A percentile compares a stretch with the other conserved stretches of the same genome.
Conservation (phyloP, 2,113 vertebrate species). For the Corythornis vintsioides region DNA sequence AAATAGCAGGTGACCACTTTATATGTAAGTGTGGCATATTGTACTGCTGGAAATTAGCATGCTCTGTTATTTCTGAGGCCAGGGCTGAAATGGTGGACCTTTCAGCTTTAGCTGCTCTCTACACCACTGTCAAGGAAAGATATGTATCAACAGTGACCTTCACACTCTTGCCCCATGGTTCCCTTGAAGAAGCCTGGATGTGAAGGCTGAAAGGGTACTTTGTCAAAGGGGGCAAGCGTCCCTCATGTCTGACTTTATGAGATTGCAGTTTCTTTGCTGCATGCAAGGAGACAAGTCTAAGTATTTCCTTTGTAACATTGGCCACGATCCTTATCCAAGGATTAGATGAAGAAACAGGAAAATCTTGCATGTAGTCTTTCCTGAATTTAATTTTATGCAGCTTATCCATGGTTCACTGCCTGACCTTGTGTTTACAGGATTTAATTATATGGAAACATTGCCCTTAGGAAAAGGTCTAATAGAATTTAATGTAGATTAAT, state of each 20-base stretch:
- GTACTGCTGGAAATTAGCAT: neutral
- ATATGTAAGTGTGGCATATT: neutral
- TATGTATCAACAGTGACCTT: neutral
- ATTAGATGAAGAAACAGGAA: slow-evolving; percentile 3
- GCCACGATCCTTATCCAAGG: neutral
- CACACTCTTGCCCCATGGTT: neutral
- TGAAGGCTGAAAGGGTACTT: neutral
- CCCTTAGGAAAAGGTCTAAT: neutral
- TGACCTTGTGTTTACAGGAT: slow-evolving; percentile 41
- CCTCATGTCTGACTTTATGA: neutral
- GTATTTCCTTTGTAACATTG: neutral
- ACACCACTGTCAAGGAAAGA: neutral
- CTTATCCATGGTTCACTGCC: slow-evolving; percentile 15
- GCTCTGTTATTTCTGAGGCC: neutral
- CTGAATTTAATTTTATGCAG: slow-evolving; percentile 15
- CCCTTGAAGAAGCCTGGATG: neutral
- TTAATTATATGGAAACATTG: slow-evolving; percentile 10
- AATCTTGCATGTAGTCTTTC: neutral
- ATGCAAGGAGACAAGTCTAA: neutral
- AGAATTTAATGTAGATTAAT: slow-evolving; percentile 35
- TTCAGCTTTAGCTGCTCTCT: neutral
- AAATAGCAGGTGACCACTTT: neutral
- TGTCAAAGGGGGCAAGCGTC: neutral
- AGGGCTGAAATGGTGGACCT: neutral
- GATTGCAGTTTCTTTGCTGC: neutral